Percentiles rank a stretch among this genome's conserved stretches.
phyloP scores from a whole-genome alignment of 2,797 vertebrate genomes.

The Petrocephalus schoutedeni region DNA sequence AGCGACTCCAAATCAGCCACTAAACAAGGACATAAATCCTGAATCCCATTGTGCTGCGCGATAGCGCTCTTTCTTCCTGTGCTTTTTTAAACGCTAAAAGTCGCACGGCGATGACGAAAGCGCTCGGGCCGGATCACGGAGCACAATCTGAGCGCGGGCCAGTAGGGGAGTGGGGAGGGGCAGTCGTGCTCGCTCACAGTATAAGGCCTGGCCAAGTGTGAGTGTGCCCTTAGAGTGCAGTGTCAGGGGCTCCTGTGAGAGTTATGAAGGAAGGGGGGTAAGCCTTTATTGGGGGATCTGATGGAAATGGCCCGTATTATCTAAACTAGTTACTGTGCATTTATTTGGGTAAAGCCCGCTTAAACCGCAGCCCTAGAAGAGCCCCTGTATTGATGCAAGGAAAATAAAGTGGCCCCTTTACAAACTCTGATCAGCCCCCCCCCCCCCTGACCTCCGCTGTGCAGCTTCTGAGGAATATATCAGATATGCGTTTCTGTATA shows the following conservation, averaged over 20 bases:
- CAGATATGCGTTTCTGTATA: too few relatives aligned
- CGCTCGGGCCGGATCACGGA: not conserved
- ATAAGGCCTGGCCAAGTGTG: not conserved
- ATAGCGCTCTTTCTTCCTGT: not conserved
- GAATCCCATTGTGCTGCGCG: not conserved
- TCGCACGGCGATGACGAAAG: not conserved
- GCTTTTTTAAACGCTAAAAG: not conserved
- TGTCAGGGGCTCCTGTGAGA: not conserved
- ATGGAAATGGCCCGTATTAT: not conserved
- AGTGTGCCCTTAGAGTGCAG: not conserved
- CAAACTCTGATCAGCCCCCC: too few relatives aligned
- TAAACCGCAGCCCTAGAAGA: not conserved
- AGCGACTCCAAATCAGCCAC: not conserved
- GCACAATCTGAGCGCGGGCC: not conserved
- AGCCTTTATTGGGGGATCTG: not conserved
- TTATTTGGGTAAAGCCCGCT: not conserved
- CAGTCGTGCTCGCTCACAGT: not conserved
- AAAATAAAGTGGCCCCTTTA: too few relatives aligned
- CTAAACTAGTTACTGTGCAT: not conserved
- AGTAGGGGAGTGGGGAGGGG: not conserved
- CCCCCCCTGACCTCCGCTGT: too few relatives aligned
- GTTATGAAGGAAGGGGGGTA: not conserved
- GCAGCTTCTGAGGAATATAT: too few relatives aligned
- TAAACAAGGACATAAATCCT: not conserved
- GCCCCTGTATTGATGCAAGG: not conserved